Evolutionary conservation across 2,888 invertebrate species (phyloP).

Genomic region (Caenorhabditis zanzibari): DNA sequence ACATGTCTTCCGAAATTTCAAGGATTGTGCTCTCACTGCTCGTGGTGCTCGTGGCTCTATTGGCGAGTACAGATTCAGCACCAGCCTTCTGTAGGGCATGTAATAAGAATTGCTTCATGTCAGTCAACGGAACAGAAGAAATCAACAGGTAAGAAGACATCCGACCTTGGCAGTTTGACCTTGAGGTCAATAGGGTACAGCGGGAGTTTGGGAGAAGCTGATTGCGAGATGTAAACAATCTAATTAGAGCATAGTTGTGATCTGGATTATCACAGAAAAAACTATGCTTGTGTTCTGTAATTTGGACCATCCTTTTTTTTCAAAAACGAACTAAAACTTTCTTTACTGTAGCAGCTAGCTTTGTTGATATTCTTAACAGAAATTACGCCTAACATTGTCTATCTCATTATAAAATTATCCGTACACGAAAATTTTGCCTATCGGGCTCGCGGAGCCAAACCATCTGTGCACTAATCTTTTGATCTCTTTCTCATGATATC

Average conservation of each 20-base stretch:
- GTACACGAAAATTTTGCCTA: no score
- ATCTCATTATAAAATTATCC: no score
- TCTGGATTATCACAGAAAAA: neutral
- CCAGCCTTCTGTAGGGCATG: slow-evolving; percentile 74
- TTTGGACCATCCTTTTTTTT: no score
- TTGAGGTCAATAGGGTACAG: slow-evolving; percentile 37
- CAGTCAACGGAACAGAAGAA: slow-evolving; percentile 51
- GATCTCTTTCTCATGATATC: slow-evolving; percentile 2
- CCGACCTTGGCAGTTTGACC: slow-evolving; percentile 22
- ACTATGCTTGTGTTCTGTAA: neutral
- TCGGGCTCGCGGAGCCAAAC: neutral
- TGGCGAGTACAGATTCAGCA: slow-evolving; percentile 41
- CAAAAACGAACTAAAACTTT: no score
- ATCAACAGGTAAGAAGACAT: slow-evolving; percentile 41
- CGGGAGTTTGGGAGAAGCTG: slow-evolving; percentile 2
- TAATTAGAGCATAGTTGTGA: neutral
- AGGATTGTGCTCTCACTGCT: slow-evolving; percentile 33
- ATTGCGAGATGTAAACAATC: slow-evolving; percentile 5
- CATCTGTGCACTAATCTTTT: neutral
- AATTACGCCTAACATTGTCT: no score
- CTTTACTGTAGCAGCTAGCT: no score
- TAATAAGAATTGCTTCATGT: slow-evolving; percentile 73
- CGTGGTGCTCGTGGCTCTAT: slow-evolving; percentile 25
- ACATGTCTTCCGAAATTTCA: slow-evolving; percentile 41
- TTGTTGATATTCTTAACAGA: no score